Conservation (phyloP, 2,888 invertebrate genomes). For the Boloria selene region DNA sequence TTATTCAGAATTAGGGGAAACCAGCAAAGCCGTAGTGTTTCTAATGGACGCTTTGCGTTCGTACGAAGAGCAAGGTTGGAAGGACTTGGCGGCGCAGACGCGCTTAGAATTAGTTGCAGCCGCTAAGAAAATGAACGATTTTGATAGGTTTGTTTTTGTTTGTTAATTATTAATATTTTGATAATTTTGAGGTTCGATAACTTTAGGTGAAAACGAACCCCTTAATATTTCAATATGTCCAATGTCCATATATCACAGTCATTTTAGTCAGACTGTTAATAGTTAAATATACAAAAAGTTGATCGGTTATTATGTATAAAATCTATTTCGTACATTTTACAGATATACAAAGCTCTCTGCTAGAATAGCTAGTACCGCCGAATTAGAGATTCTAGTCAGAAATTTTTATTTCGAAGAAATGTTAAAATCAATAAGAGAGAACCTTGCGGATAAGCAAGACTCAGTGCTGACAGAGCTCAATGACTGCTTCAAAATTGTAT, state of each 20-base stretch:
- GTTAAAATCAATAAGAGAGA: slow-evolving; percentile 84
- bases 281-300: too few species aligned
- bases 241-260: too few species aligned
- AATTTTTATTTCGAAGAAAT: slow-evolving; percentile 92
- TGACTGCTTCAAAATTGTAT: slow-evolving; percentile 81
- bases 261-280: too few species aligned
- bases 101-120: slow-evolving; percentile 92
- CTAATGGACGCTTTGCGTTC: slow-evolving; percentile 92
- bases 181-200: neutral
- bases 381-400: slow-evolving; percentile 88
- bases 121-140: slow-evolving; percentile 90
- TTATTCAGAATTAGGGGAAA: slow-evolving; percentile 92
- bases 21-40: slow-evolving; percentile 94
- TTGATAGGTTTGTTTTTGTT: slow-evolving; percentile 81
- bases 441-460: slow-evolving; percentile 67
- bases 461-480: slow-evolving; percentile 79
- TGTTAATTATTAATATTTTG: neutral
- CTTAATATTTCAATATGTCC: too few species aligned
- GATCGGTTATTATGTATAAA: too few species aligned
- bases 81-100: slow-evolving; percentile 90
- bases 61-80: slow-evolving; percentile 94
- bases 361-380: slow-evolving; percentile 88
- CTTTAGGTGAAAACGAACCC: too few species aligned
- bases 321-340: slow-evolving; percentile 42
- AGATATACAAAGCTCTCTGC: slow-evolving; percentile 90